Evolutionary conservation across 1,140 invertebrate genomes (phyloP), one percentile per base, ranked within the genome.

Genomic region (Berghia stephanieae): DNA sequence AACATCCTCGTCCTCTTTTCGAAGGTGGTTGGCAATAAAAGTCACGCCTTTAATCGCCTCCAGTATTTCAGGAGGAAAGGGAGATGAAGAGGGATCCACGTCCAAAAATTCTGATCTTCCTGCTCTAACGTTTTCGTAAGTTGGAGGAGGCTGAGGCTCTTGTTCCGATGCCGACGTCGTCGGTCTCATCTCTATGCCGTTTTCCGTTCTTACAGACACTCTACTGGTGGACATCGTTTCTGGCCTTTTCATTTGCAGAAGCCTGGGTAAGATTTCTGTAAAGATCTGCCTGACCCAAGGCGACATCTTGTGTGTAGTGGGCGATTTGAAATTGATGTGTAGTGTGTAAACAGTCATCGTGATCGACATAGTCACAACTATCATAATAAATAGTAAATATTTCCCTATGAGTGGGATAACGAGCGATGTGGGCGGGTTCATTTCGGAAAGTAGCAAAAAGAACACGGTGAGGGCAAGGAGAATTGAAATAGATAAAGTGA

Each of bases 61-160:
- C n/a, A n/a, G n/a, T n/a, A n/a, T n/a, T n/a, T n/a, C n/a, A n/a
- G n/a, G n/a, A n/a, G n/a, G n/a, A n/a, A n/a, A n/a, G n/a, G n/a
- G n/a, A 18, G 44, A 57, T 42, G 71, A 78, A 72, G 94, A 94
- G 82, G 55, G 31, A 27, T 40, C 36, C 1, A 57, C 78, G 60
- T 94, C 94, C 83, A 93, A 90, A 43, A 94, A 89, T 85, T 95
- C 94, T 57, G 94, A 90, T 66, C 94, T 94, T 82, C 95, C 95
- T 86, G 93, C 95, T 5, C 68, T 52, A n/a, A 44, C 40, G 8
- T 40, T 42, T 31, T n/a, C n/a, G n/a, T n/a, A n/a, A n/a, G n/a
- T n/a, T n/a, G n/a, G n/a, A n/a, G n/a, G n/a, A n/a, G n/a, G n/a
- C n/a, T n/a, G n/a, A n/a, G n/a, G n/a, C n/a, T n/a, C n/a, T n/a